These are phyloP conservation scores for Atethmia centrago DNA, from an alignment of 2,888 invertebrate genomes.

Conservation along the genomic window DNA sequence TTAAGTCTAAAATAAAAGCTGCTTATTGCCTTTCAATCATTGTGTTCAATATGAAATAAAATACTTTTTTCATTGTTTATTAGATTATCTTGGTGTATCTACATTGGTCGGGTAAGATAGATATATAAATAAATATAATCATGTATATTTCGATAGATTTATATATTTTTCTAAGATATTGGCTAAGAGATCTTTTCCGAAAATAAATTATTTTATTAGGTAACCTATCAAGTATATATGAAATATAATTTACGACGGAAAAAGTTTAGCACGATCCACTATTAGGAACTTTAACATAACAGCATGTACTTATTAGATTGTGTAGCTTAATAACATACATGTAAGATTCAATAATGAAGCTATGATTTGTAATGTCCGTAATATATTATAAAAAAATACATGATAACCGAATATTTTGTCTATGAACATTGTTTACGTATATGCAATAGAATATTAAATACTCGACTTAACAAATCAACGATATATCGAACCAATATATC, in stretches of 20 bases:
- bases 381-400: constrained; percentile 62
- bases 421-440: constrained; percentile 39
- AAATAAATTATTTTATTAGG: constrained; percentile 66
- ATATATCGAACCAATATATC: constrained; percentile 28
- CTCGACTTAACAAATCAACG: constrained; percentile 44
- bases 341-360: constrained; percentile 55
- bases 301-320: constrained; percentile 44
- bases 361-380: constrained; percentile 51
- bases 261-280: constrained; percentile 61
- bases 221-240: constrained; percentile 61
- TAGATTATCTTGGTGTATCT: constrained; percentile 50
- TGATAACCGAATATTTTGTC: constrained; percentile 49
- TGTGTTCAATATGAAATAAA: constrained; percentile 53
- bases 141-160: constrained; percentile 56
- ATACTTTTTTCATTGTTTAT: constrained; percentile 44
- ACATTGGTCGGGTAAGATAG: constrained; percentile 66
- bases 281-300: constrained; percentile 68
- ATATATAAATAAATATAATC: constrained; percentile 55
- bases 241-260: constrained; percentile 61
- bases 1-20: constrained; percentile 55
- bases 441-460: constrained; percentile 48
- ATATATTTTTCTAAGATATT: constrained; percentile 50
- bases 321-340: constrained; percentile 40
- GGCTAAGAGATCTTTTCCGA: constrained; percentile 67
- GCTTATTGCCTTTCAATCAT: constrained; percentile 59